These are phyloP conservation scores for Helostoma temminkii DNA, from an alignment of 2,797 vertebrate genomes.

Conservation along the genomic window DNA sequence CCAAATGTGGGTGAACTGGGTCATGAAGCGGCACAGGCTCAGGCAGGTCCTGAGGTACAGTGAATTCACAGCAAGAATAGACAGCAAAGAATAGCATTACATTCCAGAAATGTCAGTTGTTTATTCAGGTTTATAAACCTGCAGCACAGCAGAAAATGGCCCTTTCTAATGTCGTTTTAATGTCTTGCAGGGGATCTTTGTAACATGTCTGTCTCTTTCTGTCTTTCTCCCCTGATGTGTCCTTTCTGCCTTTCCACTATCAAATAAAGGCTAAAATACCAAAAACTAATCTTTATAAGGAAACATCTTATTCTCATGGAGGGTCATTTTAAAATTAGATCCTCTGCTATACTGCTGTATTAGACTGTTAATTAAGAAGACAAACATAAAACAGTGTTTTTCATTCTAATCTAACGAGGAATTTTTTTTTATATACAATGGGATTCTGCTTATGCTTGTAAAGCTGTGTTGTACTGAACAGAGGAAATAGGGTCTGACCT, in stretches of 20 bases:
- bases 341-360: background rate
- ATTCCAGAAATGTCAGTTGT: slow-evolving; percentile 47
- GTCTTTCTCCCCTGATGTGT: no score
- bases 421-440: slow-evolving; percentile 54
- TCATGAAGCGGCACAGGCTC: slow-evolving; percentile 44
- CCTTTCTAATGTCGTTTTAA: no score
- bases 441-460: slow-evolving; percentile 65
- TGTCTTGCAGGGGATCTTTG: no score
- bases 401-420: slow-evolving; percentile 15
- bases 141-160: slow-evolving; percentile 2
- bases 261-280: no score
- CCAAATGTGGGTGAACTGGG: slow-evolving; percentile 55
- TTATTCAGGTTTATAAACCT: slow-evolving; percentile 31
- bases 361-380: background rate
- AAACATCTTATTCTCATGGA: background rate
- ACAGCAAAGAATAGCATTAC: slow-evolving; percentile 9
- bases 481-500: slow-evolving; percentile 79
- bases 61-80: slow-evolving; percentile 36
- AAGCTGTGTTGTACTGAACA: slow-evolving; percentile 57
- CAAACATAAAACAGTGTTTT: background rate
- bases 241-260: no score
- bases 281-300: no score
- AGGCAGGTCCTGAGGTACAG: slow-evolving; percentile 39
- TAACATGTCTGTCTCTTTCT: no score
- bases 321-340: background rate